Base-by-base conservation (phyloP, 2,113 vertebrate species). In the Sitta europaea region DNA sequence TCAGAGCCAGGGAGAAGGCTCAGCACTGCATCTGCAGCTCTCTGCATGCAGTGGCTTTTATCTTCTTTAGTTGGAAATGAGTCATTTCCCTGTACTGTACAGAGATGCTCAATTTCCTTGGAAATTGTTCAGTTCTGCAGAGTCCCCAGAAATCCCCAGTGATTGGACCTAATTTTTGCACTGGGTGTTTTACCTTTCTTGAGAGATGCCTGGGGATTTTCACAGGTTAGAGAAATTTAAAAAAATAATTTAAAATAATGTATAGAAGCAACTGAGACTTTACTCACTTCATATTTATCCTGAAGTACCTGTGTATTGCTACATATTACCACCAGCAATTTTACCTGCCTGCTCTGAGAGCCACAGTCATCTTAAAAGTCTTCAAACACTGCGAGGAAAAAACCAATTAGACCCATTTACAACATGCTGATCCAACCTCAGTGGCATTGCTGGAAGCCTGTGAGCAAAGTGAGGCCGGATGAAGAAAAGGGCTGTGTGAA, bases 11-110 rank as follows among this genome's bases (percentile, higher is more conserved):
- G 31, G 35, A 38, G 61, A 88, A 48, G 70, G 76, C 38, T 94
- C 62, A 53, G 86, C 86, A 67, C 62, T 54, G 70, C 93, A 81
- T 92, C 71, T 93, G 94, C 96, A 90, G 93, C 88, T 90, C 62
- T 48, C 75, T 59, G 93, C 88, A 57, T 1, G 82, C 88, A 75
- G 48, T 27, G 59, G 24, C 79, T 79, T 94, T 95, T 82, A 72
- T 94, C 94, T 84, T 51, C 51, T 78, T 59, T 10, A 40, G 36
- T 2, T 89, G 90, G 94, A 92, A 95, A 76, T 92, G 93, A 96
- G 42, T 96, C 72, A 95, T 84, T 95, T 96, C 90, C 92, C 87
- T 77, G 76, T 91, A 43, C 89, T 62, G 36, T 33, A 70, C 76
- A 62, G 83, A 94, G 92, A 77, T 94, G 86, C 89, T 81, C 43